phyloP scores from a whole-genome alignment of 2,113 vertebrate genomes.

The Megatriorchis doriae region DNA sequence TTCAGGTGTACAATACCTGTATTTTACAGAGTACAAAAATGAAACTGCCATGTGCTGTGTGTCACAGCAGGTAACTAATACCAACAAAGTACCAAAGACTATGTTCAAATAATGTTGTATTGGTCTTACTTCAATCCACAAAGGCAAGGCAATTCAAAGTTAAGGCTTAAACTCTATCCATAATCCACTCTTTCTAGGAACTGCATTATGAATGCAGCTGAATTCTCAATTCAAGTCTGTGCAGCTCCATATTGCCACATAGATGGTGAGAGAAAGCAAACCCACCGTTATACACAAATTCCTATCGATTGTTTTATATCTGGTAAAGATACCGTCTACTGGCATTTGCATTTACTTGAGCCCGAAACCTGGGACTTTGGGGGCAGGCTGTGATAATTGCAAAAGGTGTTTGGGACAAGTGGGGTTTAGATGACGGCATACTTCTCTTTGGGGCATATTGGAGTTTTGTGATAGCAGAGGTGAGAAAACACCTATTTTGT shows the following conservation, averaged over 20 bases:
- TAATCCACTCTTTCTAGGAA: background rate
- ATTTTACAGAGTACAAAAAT: constrained; percentile 55
- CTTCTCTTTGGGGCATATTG: background rate
- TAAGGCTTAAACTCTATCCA: background rate
- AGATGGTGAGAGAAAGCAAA: background rate
- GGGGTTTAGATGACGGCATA: background rate
- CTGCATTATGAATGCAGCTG: background rate
- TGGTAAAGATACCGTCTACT: background rate
- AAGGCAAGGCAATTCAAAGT: constrained; percentile 51
- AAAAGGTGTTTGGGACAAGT: background rate
- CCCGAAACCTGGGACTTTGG: background rate
- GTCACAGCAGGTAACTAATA: constrained; percentile 73
- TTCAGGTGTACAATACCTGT: constrained; percentile 78
- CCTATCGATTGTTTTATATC: background rate
- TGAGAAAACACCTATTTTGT: background rate
- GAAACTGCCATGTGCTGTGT: constrained; percentile 58
- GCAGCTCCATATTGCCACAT: background rate
- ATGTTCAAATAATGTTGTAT: constrained; percentile 44
- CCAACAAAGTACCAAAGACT: constrained; percentile 60
- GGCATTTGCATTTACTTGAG: background rate
- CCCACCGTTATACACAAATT: background rate
- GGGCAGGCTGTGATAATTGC: background rate
- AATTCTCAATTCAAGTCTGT: background rate
- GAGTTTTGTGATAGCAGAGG: background rate
- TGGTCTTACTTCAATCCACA: constrained; percentile 44